Evolutionary conservation across 35 echinoderm and acorn worm species (phyloP).

Genomic region (Heliocidaris erythrogramma): DNA sequence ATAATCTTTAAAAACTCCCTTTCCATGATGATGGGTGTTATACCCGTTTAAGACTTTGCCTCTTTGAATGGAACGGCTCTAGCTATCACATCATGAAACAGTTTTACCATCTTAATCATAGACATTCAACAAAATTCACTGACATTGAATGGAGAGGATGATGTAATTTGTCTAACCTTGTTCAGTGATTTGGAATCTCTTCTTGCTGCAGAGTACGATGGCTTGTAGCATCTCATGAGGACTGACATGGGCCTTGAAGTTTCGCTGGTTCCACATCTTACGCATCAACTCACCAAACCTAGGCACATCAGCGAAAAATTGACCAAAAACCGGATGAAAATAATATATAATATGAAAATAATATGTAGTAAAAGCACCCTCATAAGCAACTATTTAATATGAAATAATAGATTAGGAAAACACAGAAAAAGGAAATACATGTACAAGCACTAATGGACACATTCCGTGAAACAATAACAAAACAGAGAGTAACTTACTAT

Average conservation of each 20-base stretch:
- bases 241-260: slow-evolving; percentile 99
- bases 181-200: slow-evolving; percentile 95
- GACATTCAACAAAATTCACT: too few relatives aligned
- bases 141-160: too few relatives aligned
- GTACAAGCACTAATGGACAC: too few relatives aligned
- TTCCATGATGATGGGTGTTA: too few relatives aligned
- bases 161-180: slow-evolving; percentile 65
- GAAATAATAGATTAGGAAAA: background rate
- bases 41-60: too few relatives aligned
- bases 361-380: background rate
- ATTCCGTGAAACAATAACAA: too few relatives aligned
- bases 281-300: slow-evolving; percentile 94
- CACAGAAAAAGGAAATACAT: background rate
- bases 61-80: too few relatives aligned
- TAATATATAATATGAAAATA: background rate
- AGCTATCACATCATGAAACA: too few relatives aligned
- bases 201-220: slow-evolving; percentile 94
- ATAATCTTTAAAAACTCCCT: too few relatives aligned
- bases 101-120: too few relatives aligned
- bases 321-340: background rate
- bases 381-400: too few relatives aligned
- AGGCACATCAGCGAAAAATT: background rate
- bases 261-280: slow-evolving; percentile 99
- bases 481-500: too few relatives aligned
- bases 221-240: slow-evolving; percentile 98